Conservation (phyloP, 37 sponge, comb jelly and placozoan species). For the Oopsacas minuta region DNA sequence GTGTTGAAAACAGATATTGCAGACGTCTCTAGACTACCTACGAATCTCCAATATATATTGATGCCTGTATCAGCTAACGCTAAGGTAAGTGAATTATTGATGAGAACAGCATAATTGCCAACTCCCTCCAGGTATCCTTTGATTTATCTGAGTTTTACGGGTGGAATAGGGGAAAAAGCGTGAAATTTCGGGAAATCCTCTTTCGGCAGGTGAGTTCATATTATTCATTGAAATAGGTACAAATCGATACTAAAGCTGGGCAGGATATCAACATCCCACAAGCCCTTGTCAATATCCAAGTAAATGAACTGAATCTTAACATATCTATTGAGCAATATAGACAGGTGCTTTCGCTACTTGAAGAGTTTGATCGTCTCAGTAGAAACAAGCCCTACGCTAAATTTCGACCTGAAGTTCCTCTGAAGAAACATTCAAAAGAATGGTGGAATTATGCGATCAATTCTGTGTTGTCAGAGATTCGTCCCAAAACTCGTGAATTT, state of each 20-base stretch:
- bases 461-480: constrained; percentile 42
- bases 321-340: neutral
- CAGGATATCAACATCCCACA: neutral
- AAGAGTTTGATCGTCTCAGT: constrained; percentile 5
- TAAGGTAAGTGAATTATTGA: neutral
- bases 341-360: neutral
- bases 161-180: too few species aligned
- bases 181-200: too few species aligned
- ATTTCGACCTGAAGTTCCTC: neutral
- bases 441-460: constrained; percentile 69
- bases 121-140: too few species aligned
- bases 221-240: too few species aligned
- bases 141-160: too few species aligned
- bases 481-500: neutral
- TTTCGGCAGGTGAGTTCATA: too few species aligned
- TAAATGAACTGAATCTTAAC: constrained; percentile 2
- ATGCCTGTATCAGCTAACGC: constrained; percentile 11
- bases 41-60: neutral
- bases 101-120: too few species aligned
- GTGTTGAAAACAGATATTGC: neutral
- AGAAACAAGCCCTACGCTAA: neutral
- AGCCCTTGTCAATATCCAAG: neutral
- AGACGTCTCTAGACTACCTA: neutral
- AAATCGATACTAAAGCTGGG: neutral
- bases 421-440: neutral